These are phyloP conservation scores for Drosophila baimaii DNA, from an alignment of 1,140 invertebrate genomes.

Conservation along the genomic window DNA sequence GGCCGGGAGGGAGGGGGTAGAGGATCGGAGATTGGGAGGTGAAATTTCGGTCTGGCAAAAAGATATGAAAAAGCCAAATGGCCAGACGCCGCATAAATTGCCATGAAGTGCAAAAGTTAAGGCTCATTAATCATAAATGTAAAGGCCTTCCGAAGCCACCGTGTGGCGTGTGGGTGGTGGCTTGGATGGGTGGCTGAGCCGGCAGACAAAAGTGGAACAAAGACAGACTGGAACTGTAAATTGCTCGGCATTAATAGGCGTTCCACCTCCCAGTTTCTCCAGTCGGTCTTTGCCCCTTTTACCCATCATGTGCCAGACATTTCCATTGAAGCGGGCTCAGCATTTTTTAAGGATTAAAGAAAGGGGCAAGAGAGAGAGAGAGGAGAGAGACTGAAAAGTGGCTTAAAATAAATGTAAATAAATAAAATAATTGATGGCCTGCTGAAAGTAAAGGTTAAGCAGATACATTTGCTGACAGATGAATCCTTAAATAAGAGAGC, in stretches of 20 bases:
- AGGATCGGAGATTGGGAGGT: constrained; percentile 30
- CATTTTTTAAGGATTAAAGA: constrained; percentile 47
- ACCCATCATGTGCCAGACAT: constrained; percentile 28
- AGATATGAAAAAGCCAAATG: constrained; percentile 65
- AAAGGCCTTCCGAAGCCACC: constrained; percentile 49
- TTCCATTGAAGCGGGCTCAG: constrained; percentile 10
- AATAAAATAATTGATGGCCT: constrained; percentile 38
- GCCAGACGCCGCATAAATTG: constrained; percentile 73
- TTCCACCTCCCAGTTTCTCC: background rate
- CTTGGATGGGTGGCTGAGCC: constrained; percentile 41
- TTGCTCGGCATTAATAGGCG: constrained; percentile 70
- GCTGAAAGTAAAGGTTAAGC: constrained; percentile 19
- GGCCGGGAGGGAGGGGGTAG: background rate
- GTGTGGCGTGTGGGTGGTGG: constrained; percentile 27
- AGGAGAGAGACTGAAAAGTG: constrained; percentile 15
- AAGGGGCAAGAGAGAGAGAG: too few relatives aligned
- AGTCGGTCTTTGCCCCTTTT: background rate
- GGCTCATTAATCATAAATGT: constrained; percentile 81
- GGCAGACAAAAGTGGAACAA: constrained; percentile 40
- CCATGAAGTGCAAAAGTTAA: constrained; percentile 81
- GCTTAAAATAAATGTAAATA: constrained; percentile 39
- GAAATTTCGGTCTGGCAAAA: constrained; percentile 47
- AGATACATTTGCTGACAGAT: constrained; percentile 30
- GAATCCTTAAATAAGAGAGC: constrained; percentile 1
- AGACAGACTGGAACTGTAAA: constrained; percentile 71